Conservation (phyloP, 2,888 invertebrate species). For the Limulus polyphemus region DNA sequence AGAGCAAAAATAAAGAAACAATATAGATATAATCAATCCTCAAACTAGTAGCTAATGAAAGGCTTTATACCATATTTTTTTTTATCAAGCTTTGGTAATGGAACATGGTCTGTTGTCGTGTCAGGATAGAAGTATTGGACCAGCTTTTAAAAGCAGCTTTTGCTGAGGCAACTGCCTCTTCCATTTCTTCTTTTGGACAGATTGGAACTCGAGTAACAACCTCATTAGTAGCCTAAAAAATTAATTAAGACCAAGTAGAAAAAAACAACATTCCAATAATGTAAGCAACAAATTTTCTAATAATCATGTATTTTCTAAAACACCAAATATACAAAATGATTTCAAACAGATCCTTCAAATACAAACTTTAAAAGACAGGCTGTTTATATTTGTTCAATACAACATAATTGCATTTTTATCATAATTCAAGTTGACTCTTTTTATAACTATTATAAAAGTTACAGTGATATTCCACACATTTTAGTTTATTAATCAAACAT, state of each 20-base stretch:
- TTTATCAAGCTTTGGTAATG: constrained; percentile 70
- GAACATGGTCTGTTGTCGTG: constrained; percentile 86
- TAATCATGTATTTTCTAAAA: too few relatives aligned
- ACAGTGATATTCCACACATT: too few relatives aligned
- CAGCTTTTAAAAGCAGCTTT: constrained; percentile 68
- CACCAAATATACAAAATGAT: too few relatives aligned
- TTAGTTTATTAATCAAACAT: too few relatives aligned
- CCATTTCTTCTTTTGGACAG: constrained; percentile 75
- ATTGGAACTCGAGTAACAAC: constrained; percentile 70
- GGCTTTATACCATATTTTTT: constrained; percentile 54
- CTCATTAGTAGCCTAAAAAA: constrained; percentile 60
- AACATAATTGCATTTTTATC: too few relatives aligned
- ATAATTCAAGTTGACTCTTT: too few relatives aligned
- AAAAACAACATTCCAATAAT: background rate
- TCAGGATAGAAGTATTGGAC: constrained; percentile 80
- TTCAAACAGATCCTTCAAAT: too few relatives aligned
- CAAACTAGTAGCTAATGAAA: background rate
- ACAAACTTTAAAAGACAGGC: too few relatives aligned
- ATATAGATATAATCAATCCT: too few relatives aligned
- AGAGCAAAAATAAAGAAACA: too few relatives aligned
- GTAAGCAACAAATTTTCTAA: background rate
- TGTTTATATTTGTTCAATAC: too few relatives aligned
- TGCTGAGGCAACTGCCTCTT: constrained; percentile 70
- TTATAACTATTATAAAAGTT: too few relatives aligned
- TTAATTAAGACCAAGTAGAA: background rate